A percentile compares a stretch with the other conserved stretches of the same genome.
Conservation (phyloP, 2,797 vertebrate species). For the Chelidonichthys spinosus region DNA sequence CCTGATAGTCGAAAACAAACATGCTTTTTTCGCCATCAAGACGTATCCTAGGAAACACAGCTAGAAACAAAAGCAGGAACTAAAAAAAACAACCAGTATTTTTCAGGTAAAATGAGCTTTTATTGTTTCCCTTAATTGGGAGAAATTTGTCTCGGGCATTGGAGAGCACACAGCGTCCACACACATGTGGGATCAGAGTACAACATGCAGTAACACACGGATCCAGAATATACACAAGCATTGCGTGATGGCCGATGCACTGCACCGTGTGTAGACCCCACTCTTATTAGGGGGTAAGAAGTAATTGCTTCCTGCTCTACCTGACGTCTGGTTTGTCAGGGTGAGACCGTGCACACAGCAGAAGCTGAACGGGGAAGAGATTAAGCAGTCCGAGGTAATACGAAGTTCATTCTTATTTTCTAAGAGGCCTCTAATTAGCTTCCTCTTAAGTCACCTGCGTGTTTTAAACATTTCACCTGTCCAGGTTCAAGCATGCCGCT, state of each 20-base stretch:
- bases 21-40: background rate
- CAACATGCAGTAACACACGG: background rate
- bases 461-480: conserved; percentile 48
- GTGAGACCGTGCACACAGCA: conserved; percentile 40
- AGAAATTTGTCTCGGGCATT: background rate
- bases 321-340: conserved; percentile 20
- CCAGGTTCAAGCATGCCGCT: conserved; percentile 14
- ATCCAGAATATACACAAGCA: background rate
- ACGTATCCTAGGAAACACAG: background rate
- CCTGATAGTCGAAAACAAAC: background rate
- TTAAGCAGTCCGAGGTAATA: conserved; percentile 72
- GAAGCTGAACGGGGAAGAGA: conserved; percentile 70
- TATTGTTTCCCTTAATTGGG: background rate
- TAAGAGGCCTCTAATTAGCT: conserved; percentile 36
- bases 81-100: too few relatives aligned
- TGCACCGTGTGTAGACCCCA: too few relatives aligned
- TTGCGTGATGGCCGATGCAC: background rate
- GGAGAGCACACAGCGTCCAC: background rate
- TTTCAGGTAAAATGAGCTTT: too few relatives aligned
- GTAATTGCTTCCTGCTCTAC: conserved; percentile 6
- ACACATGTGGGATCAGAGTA: background rate
- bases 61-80: background rate
- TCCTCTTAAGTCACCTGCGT: conserved; percentile 44
- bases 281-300: too few relatives aligned
- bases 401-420: conserved; percentile 70